Evolutionary conservation across 2,113 vertebrate species (phyloP).

Genomic region (Microtus montanus): DNA sequence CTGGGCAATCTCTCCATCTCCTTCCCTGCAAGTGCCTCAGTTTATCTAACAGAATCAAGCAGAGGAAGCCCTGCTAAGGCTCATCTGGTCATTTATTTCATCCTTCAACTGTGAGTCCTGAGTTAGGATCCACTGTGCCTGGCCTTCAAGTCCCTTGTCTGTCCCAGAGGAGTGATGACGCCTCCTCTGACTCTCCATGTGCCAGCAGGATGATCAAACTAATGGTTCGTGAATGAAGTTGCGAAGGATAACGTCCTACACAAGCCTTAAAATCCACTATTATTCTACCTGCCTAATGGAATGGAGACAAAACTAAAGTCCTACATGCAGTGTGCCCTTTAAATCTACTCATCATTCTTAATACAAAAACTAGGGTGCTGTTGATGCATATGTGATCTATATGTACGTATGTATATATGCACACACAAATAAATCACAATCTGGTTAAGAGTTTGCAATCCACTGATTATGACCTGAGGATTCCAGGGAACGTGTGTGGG

Average conservation of each 20-base stretch:
- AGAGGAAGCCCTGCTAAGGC: background rate
- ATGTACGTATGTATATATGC: background rate
- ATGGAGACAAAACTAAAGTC: background rate
- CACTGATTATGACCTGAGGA: background rate
- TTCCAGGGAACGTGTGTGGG: background rate
- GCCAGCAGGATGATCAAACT: constrained; percentile 5
- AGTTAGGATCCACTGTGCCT: background rate
- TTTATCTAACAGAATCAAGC: background rate
- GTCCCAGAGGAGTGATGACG: background rate
- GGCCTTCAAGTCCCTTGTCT: background rate
- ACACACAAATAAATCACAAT: background rate
- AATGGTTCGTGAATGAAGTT: background rate
- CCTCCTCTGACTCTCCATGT: background rate
- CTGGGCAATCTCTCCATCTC: background rate
- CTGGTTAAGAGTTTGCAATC: background rate
- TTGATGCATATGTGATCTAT: background rate
- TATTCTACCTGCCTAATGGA: background rate
- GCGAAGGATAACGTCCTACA: background rate
- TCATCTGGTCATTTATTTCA: background rate
- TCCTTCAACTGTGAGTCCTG: background rate
- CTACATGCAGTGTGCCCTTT: background rate
- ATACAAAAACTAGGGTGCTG: background rate
- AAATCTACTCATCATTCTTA: constrained; percentile 32
- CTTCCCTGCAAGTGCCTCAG: background rate
- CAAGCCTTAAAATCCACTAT: constrained; percentile 3